phyloP scores from a whole-genome alignment of 2,113 vertebrate species.

The Spea bombifrons region DNA sequence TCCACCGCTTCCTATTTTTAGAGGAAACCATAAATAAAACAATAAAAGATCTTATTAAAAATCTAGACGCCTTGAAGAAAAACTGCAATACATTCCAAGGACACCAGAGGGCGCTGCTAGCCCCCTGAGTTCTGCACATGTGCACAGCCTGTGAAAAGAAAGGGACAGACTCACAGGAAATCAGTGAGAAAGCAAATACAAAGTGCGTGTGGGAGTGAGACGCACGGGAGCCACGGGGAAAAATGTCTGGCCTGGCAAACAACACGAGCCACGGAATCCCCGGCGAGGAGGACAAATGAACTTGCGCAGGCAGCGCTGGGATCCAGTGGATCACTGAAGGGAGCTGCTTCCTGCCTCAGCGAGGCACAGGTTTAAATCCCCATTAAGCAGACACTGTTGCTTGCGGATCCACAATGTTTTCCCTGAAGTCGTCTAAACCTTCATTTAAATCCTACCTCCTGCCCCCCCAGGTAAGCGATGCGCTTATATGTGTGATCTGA shows the following conservation, averaged over 20 bases:
- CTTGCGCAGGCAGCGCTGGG: neutral
- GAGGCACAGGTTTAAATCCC: neutral
- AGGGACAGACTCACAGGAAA: constrained; percentile 47
- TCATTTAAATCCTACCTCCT: constrained; percentile 89
- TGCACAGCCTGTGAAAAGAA: constrained; percentile 36
- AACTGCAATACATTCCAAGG: neutral
- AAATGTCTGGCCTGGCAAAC: constrained; percentile 30
- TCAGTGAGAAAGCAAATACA: constrained; percentile 41
- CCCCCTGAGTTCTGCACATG: constrained; percentile 35
- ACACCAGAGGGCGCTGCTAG: constrained; percentile 21
- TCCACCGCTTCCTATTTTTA: no score
- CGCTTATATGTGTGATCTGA: no score
- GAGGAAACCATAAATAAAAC: no score
- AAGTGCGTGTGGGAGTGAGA: constrained; percentile 45
- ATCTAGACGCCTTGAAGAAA: no score
- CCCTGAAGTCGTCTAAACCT: constrained; percentile 73
- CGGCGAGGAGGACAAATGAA: constrained; percentile 4
- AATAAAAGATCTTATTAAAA: no score
- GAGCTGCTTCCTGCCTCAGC: neutral
- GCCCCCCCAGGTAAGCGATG: constrained; percentile 75
- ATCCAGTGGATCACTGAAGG: neutral
- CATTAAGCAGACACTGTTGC: neutral
- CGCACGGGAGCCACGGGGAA: constrained; percentile 4
- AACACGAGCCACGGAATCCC: constrained; percentile 28
- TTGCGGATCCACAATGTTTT: constrained; percentile 73